Evolutionary conservation across 2,113 vertebrate genomes (phyloP), one percentile per base, ranked within the genome.

Genomic region (Tricholaema leucomelas): DNA sequence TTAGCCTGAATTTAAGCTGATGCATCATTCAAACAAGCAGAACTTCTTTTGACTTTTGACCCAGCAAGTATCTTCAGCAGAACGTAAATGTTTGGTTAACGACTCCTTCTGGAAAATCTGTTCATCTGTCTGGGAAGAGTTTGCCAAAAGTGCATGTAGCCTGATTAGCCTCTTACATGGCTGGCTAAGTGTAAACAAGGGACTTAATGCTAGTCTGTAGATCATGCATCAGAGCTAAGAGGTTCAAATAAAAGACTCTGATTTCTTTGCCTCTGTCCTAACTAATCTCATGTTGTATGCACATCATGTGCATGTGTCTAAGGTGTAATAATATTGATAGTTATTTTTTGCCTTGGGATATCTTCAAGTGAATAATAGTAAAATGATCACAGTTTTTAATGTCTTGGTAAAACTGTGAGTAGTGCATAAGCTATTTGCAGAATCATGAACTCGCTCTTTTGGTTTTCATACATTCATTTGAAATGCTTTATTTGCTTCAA

Each of bases 401-500:
- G 85, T 86, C 13, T 50, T 66, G 15, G 5, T 87, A 59, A 85
- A 94, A 82, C 16, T 24, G 16, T 74, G 54, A 73, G 36, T 58
- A 87, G 27, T 5, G 10, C 8, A 8, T 48, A 44, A 63, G 15
- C 30, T 66, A 11, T 77, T 60, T 60, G 56, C 24, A 64, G 67
- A 86, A 77, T 71, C 27, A 69, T 44, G 58, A 72, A 86, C 59
- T 82, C 2, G 0, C 28, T 61, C 28, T 60, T 89, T 60, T 52
- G 27, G 33, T 92, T 95, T 95, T 91, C 72, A 54, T 89, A 54
- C 8, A 33, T 91, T 87, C 18, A 85, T 87, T 91, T 96, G 46
- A 82, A 95, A 96, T 88, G 89, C 42, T 93, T 93, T 95, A 82
- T 96, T 96, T 92, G 60, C 59, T 90, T 94, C 87, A 52, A 80